Percentiles rank a stretch among this genome's conserved stretches.
These are phyloP conservation scores for Whitmania pigra DNA, from an alignment of 1,140 invertebrate genomes.

Conservation along the genomic window DNA sequence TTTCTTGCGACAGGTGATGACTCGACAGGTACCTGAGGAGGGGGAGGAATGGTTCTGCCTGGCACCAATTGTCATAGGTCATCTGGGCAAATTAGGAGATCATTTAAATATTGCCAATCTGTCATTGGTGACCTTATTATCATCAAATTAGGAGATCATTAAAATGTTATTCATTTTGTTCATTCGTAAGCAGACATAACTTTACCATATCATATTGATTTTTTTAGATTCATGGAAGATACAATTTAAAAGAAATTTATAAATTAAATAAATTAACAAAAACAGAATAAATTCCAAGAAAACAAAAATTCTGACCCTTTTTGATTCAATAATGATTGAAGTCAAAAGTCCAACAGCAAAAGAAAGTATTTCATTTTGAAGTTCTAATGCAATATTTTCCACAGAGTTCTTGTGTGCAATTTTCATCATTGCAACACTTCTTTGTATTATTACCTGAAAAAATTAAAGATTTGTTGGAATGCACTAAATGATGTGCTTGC, in stretches of 20 bases:
- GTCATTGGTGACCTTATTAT: too few relatives aligned
- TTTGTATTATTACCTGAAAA: not conserved
- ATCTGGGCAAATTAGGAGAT: not conserved
- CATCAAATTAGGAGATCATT: not conserved
- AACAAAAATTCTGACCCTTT: not conserved
- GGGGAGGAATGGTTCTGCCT: not conserved
- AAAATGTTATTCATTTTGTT: not conserved
- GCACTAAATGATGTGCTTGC: too few relatives aligned
- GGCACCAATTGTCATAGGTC: not conserved
- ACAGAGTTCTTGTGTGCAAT: not conserved
- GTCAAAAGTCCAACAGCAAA: constrained; percentile 2
- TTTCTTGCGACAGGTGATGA: not conserved
- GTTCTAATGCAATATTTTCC: not conserved
- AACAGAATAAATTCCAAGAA: not conserved
- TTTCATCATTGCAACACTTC: not conserved
- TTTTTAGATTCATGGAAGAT: not conserved
- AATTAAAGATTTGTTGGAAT: too few relatives aligned
- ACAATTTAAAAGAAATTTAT: not conserved
- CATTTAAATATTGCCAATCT: not conserved
- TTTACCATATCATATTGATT: not conserved
- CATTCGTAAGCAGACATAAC: not conserved
- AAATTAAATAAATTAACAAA: not conserved
- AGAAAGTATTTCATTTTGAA: not conserved
- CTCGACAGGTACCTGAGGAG: not conserved
- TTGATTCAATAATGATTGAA: not conserved